Evolutionary conservation across 1,140 invertebrate genomes (phyloP).

Genomic region (Pseudomyrmex cubaensis): DNA sequence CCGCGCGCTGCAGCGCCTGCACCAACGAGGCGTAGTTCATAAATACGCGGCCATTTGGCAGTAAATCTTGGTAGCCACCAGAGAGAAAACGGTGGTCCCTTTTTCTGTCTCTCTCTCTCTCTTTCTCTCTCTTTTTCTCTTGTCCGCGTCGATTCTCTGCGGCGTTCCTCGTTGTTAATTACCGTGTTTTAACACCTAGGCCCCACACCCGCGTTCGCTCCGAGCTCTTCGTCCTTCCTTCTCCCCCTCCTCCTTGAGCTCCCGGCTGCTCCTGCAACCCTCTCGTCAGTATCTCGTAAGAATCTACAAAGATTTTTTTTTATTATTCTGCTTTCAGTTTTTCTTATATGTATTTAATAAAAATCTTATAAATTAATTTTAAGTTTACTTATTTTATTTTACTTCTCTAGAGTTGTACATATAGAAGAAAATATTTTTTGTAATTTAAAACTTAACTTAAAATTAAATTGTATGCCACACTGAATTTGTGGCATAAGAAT

Average conservation of each 20-base stretch:
- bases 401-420: too few species aligned
- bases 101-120: conserved; percentile 65
- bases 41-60: conserved; percentile 83
- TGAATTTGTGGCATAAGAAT: too few species aligned
- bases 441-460: too few species aligned
- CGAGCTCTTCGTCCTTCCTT: conserved; percentile 50
- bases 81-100: conserved; percentile 77
- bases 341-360: too few species aligned
- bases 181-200: conserved; percentile 85
- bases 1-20: conserved; percentile 62
- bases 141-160: conserved; percentile 69
- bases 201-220: conserved; percentile 69
- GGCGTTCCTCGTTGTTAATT: conserved; percentile 83
- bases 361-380: too few species aligned
- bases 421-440: too few species aligned
- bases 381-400: too few species aligned
- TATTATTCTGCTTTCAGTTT: too few species aligned
- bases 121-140: conserved; percentile 23
- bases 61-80: conserved; percentile 84
- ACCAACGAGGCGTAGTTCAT: conserved; percentile 80
- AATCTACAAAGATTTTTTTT: too few species aligned
- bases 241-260: conserved; percentile 8
- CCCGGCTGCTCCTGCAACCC: conserved; percentile 25
- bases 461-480: background rate
- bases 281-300: conserved; percentile 37